These are phyloP conservation scores for Campoplex capitator DNA, from an alignment of 2,888 invertebrate species.

Conservation along the genomic window DNA sequence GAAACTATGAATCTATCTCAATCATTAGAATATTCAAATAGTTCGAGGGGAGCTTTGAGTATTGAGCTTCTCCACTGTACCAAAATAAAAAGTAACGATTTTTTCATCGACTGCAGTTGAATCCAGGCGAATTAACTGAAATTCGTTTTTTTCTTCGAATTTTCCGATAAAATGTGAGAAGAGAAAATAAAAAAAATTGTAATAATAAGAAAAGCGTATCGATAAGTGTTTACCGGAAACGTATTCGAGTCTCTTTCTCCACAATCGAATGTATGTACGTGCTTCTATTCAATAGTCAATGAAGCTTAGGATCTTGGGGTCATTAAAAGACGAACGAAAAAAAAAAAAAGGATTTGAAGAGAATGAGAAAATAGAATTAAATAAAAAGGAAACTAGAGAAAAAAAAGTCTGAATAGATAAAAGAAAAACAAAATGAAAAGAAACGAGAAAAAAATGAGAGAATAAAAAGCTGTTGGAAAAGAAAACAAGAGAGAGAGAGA, in stretches of 20 bases:
- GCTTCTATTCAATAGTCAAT: not conserved
- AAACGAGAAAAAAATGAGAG: not conserved
- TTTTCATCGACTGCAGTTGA: not conserved
- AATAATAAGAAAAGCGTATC: not conserved
- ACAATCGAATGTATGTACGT: not conserved
- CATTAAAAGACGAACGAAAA: constrained; percentile 28
- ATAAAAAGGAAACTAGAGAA: too few species aligned
- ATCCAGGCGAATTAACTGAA: not conserved
- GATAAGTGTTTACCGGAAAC: not conserved
- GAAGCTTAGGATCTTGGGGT: constrained; percentile 10
- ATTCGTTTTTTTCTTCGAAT: not conserved
- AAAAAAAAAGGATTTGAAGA: constrained; percentile 2
- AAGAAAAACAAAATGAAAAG: not conserved
- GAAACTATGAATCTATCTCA: not conserved
- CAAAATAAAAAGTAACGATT: not conserved
- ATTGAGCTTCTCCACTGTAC: not conserved
- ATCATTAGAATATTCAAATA: not conserved
- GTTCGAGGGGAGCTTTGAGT: not conserved
- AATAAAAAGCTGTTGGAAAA: constrained; percentile 14
- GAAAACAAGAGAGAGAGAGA: not conserved
- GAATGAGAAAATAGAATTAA: not conserved
- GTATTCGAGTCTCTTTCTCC: not conserved
- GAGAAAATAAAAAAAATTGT: not conserved
- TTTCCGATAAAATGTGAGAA: not conserved
- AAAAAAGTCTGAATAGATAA: not conserved